Evolutionary conservation across 2,797 vertebrate genomes (phyloP), one percentile per base, ranked within the genome.

Genomic region (Megaceryle alcyon): DNA sequence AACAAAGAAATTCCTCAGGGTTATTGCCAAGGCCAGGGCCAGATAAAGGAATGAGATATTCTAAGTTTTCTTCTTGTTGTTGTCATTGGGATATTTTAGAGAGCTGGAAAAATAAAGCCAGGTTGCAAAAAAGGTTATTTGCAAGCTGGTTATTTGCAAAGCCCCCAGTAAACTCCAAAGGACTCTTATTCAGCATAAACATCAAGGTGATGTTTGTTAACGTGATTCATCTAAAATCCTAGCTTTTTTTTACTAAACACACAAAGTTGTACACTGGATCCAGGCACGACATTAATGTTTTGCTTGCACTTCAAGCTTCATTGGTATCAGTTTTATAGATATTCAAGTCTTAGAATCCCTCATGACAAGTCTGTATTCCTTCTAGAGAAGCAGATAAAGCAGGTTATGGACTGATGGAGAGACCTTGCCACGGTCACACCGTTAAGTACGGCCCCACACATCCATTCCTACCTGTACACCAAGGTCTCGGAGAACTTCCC

Each of bases 1-100:
- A 72, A 95, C 93, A 97, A 96, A 97, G 91, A 31, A 29, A 95
- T 75, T 84, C 87, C 93, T 92, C 60, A 87, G 80, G 51, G 77
- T 70, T 54, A 53, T 10, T 91, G 94, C 96, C 97, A 93, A 82
- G 84, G 93, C 57, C 88, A 84, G 76, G 93, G 64, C 20, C 43
- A 68, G 76, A 92, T 84, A 75, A 84, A 95, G 94, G 80, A 81
- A 28, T 16, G 7, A 83, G 65, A 92, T 70, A 93, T 19, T 61
- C 53, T 5, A 8, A 35, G 7, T 39, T 82, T 48, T 35, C 61
- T 81, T 76, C 6, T 66, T 82, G 14, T 56, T 90, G 64, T n/a
- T 76, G 68, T 48, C 56, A 49, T 28, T 59, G 53, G 57, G 85
- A 14, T 83, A 13, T 77, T 91, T 79, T 54, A 43, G 91, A 95